Conservation (phyloP, 2,888 invertebrate genomes). For the Drosophila mayaguana region DNA sequence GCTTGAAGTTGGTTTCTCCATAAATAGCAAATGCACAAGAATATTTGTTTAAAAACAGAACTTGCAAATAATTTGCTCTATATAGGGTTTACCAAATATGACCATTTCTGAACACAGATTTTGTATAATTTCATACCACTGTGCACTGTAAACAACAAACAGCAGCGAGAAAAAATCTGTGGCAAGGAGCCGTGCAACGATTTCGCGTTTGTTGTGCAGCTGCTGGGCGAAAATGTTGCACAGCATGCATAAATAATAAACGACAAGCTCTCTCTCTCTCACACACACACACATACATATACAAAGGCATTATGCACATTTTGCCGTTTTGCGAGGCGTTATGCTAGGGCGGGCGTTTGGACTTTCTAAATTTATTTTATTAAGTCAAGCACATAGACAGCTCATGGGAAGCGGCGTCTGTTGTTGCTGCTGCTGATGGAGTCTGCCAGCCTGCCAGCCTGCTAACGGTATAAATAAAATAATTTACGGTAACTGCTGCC, state of each 20-base stretch:
- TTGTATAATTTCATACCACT: conserved; percentile 21
- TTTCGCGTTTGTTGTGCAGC: conserved; percentile 74
- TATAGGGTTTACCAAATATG: too few species aligned
- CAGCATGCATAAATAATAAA: conserved; percentile 80
- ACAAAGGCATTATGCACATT: conserved; percentile 70
- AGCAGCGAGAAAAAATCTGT: conserved; percentile 38
- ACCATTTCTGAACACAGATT: neutral
- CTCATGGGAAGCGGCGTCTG: conserved; percentile 47
- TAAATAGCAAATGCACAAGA: too few species aligned
- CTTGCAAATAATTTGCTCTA: too few species aligned
- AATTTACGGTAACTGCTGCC: conserved; percentile 79
- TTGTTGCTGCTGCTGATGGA: conserved; percentile 22
- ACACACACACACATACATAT: conserved; percentile 6
- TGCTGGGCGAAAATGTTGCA: conserved; percentile 75
- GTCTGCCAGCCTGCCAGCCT: neutral
- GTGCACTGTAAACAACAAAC: conserved; percentile 19
- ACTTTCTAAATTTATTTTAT: conserved; percentile 77
- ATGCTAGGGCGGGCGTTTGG: conserved; percentile 37
- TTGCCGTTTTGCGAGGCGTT: conserved; percentile 66
- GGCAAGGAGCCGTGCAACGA: conserved; percentile 62
- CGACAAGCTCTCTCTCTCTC: conserved; percentile 50
- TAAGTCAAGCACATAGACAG: conserved; percentile 79
- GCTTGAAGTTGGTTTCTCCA: too few species aligned
- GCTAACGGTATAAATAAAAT: conserved; percentile 73
- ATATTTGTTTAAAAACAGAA: too few species aligned